Conservation (phyloP, 2,888 invertebrate species). For the Marasmarcha lunaedactyla region DNA sequence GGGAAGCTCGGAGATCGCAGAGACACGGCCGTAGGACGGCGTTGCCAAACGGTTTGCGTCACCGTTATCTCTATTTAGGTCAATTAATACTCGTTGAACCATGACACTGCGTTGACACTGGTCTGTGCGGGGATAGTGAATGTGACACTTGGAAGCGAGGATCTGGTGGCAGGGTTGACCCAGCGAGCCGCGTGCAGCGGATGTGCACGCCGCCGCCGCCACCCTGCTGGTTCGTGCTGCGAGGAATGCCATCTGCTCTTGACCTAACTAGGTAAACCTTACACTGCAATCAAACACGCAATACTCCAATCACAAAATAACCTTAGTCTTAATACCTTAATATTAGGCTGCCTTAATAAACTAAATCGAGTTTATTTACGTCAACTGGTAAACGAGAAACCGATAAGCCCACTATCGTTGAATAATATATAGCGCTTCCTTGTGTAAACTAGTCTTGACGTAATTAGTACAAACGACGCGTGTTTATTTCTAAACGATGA, state of each 20-base stretch:
- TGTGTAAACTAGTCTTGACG: not conserved
- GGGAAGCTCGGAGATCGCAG: conserved; percentile 30
- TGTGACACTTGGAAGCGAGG: conserved; percentile 31
- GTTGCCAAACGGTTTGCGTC: conserved; percentile 44
- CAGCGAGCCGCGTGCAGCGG: conserved; percentile 43
- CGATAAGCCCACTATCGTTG: not conserved
- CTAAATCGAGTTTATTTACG: too few relatives aligned
- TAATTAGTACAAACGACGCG: too few relatives aligned
- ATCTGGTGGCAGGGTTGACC: conserved; percentile 29
- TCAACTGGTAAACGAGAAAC: not conserved
- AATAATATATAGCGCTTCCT: not conserved
- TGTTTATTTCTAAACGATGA: too few relatives aligned
- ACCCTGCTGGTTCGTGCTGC: conserved; percentile 52
- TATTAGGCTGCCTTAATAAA: too few relatives aligned
- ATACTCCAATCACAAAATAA: not conserved
- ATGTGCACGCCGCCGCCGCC: conserved; percentile 60
- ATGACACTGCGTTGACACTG: conserved; percentile 58
- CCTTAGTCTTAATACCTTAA: too few relatives aligned
- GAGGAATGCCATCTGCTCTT: conserved; percentile 70
- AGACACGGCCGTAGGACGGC: conserved; percentile 29
- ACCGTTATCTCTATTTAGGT: conserved; percentile 51
- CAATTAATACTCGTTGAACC: conserved; percentile 44
- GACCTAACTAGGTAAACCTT: conserved; percentile 60
- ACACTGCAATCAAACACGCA: conserved; percentile 5
- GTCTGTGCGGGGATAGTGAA: conserved; percentile 36